phyloP scores from a whole-genome alignment of 1,140 invertebrate genomes.

The Drosophila melanica region DNA sequence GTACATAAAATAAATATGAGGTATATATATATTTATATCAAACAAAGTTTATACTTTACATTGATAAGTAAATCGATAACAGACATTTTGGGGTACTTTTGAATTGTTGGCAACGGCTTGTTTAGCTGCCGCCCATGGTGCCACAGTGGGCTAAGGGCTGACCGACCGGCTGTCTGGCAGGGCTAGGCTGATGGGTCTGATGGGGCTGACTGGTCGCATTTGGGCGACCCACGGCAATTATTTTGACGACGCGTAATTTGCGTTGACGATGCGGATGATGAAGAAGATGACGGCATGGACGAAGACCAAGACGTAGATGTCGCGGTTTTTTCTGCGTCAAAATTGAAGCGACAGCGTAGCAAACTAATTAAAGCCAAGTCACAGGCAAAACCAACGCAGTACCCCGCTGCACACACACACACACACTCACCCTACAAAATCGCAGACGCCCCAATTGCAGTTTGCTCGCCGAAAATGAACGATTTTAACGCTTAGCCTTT shows the following conservation, averaged over 20 bases:
- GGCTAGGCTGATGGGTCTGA: not conserved
- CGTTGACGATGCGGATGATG: constrained; percentile 72
- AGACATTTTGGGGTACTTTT: not conserved
- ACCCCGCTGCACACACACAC: not conserved
- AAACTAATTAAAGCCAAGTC: constrained; percentile 75
- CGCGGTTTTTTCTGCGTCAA: constrained; percentile 54
- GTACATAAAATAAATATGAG: too few relatives aligned
- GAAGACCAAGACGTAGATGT: constrained; percentile 34
- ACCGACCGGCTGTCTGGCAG: constrained; percentile 1
- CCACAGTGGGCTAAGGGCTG: constrained; percentile 23
- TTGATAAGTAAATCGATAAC: not conserved
- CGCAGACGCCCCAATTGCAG: constrained; percentile 48
- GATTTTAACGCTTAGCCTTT: constrained; percentile 81
- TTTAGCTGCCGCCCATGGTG: constrained; percentile 39
- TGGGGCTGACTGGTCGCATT: constrained; percentile 38
- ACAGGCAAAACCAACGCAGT: not conserved
- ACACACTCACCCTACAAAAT: not conserved
- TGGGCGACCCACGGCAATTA: constrained; percentile 76
- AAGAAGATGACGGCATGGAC: constrained; percentile 44
- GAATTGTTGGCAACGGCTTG: not conserved
- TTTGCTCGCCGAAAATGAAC: constrained; percentile 64
- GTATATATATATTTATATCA: too few relatives aligned
- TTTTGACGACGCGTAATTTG: constrained; percentile 81
- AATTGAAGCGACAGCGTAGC: constrained; percentile 74
- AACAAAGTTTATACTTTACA: too few relatives aligned